These are phyloP conservation scores for Pogonus chalceus DNA, from an alignment of 1,140 invertebrate genomes.

Conservation along the genomic window DNA sequence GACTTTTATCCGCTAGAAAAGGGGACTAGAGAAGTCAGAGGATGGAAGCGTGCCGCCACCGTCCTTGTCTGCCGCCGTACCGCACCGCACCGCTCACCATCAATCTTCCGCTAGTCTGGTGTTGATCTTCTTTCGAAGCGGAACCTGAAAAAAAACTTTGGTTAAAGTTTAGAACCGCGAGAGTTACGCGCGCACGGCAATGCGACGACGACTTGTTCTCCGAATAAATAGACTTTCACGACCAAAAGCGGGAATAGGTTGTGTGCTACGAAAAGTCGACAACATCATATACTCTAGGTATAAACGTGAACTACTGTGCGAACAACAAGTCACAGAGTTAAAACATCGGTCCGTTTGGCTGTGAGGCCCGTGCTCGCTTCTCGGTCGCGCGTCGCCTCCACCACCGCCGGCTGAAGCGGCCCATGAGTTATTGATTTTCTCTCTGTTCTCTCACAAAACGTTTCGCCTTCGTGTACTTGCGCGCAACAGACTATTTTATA, in stretches of 20 bases:
- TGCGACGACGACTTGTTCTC: too few species aligned
- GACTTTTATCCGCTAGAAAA: neutral
- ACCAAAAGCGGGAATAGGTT: neutral
- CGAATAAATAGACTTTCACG: too few species aligned
- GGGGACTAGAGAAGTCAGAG: too few species aligned
- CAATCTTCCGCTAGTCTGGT: neutral
- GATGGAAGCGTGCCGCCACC: neutral
- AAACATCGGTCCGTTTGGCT: neutral
- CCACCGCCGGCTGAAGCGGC: neutral
- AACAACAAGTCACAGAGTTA: neutral
- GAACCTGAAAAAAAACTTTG: constrained; percentile 2
- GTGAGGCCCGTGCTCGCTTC: neutral
- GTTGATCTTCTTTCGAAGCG: constrained; percentile 5
- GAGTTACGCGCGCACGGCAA: neutral
- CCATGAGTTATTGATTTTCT: constrained; percentile 2
- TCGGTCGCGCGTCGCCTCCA: neutral
- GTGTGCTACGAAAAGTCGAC: too few species aligned
- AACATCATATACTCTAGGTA: too few species aligned
- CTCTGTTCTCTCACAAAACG: neutral
- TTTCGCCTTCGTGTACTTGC: constrained; percentile 1
- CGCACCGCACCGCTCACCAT: neutral
- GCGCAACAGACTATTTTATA: neutral
- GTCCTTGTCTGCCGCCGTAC: neutral
- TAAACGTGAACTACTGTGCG: too few species aligned
- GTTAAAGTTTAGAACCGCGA: neutral